Percentiles rank a stretch among this genome's conserved stretches.
Conservation (phyloP, 2,113 vertebrate genomes). For the Cheilinus undulatus region DNA sequence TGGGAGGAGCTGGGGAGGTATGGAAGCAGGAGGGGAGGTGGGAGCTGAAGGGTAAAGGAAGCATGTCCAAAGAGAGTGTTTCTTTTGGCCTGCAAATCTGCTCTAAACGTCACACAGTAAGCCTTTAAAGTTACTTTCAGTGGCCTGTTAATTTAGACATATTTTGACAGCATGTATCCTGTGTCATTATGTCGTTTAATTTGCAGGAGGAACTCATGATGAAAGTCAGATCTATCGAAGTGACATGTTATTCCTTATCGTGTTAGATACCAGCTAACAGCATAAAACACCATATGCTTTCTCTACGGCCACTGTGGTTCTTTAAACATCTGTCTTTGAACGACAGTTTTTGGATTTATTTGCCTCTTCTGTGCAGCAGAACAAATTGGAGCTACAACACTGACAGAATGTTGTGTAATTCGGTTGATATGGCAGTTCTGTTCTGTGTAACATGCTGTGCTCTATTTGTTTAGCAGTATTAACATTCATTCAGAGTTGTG, state of each 20-base stretch:
- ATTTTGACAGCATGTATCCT: neutral
- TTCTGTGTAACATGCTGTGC: neutral
- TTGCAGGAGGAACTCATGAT: neutral
- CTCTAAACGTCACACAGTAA: no score
- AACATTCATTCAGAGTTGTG: neutral
- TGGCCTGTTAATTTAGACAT: neutral
- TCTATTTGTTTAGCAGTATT: neutral
- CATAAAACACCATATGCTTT: neutral
- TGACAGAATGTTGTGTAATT: neutral
- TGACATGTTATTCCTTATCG: neutral
- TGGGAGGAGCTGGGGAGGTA: no score
- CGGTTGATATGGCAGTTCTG: neutral
- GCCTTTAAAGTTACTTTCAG: no score
- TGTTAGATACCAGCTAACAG: neutral
- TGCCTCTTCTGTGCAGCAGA: neutral
- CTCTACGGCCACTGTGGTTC: neutral
- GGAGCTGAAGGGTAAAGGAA: no score
- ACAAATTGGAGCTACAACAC: neutral
- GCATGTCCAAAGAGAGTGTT: no score
- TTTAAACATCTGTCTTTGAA: no score
- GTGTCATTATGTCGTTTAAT: no score
- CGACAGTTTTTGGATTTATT: no score
- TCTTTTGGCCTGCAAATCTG: no score
- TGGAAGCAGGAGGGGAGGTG: no score
- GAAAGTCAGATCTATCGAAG: neutral